Evolutionary conservation across 64 coral and sea anemone genomes (phyloP).

Genomic region (Montipora cactus): DNA sequence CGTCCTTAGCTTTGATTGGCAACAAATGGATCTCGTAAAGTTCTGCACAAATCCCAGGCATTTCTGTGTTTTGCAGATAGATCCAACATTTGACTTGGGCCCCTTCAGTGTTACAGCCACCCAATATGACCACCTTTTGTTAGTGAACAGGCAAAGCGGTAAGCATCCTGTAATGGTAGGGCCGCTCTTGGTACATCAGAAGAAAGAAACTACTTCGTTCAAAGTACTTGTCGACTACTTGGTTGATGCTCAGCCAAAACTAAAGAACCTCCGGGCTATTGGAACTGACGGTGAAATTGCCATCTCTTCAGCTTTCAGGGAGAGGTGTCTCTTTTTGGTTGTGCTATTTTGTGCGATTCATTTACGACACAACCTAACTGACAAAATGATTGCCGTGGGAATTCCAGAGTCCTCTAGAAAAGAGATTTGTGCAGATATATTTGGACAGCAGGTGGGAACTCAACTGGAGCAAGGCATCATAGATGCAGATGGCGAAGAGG

Average conservation of each 20-base stretch:
- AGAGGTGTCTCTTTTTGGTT: background rate
- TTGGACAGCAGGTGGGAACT: constrained; percentile 25
- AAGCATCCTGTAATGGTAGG: constrained; percentile 48
- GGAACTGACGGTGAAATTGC: constrained; percentile 45
- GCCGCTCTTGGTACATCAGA: constrained; percentile 31
- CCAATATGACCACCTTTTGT: constrained; percentile 31
- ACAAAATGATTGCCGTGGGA: constrained; percentile 27
- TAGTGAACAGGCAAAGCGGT: background rate
- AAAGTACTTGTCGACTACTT: background rate
- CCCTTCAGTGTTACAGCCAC: constrained; percentile 39
- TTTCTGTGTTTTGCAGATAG: constrained; percentile 47
- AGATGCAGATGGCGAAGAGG: constrained; percentile 19
- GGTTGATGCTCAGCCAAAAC: background rate
- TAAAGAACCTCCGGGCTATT: constrained; percentile 9
- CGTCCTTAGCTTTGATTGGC: constrained; percentile 38
- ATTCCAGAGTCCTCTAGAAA: constrained; percentile 15
- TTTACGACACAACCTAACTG: background rate
- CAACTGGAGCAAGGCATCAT: constrained; percentile 24
- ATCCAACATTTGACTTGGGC: constrained; percentile 51
- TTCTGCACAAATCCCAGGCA: constrained; percentile 30
- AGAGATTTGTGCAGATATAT: constrained; percentile 31
- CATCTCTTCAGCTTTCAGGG: constrained; percentile 4
- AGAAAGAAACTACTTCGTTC: constrained; percentile 42
- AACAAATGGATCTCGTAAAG: constrained; percentile 2
- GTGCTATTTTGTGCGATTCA: constrained; percentile 22